Base-by-base conservation (phyloP, 1,140 invertebrate genomes). In the Drosophila nigrodunni region DNA sequence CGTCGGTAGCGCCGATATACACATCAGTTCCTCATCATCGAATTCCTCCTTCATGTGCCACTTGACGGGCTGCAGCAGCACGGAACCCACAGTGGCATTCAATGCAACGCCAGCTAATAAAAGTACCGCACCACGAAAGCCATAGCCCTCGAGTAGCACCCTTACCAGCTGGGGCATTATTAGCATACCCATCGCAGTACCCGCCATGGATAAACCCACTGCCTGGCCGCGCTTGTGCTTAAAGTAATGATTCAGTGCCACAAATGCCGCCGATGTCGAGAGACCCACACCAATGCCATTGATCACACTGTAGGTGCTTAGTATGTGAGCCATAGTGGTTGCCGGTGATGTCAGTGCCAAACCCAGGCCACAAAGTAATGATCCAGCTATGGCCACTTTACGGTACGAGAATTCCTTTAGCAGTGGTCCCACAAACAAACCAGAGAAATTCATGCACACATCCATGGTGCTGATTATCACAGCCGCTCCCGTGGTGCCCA, bases 391-490 rank as follows among this genome's bases (percentile, higher is more conserved):
- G 72, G 95, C 95, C 3, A 96, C 95, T 92, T 96, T 96, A 65
- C 95, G 93, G 78, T 95, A 96, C 25, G 95, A 95, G 85, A 95
- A 96, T 76, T 94, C 95, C 91, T 95, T 95, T 52, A 96, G 94
- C 67, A 96, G 93, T 1, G 95, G 95, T 4, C 95, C 96, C 61
- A 96, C 94, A 80, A 96, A 95, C 74, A 96, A 94, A 13, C 96
- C 96, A 70, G 96, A 96, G 92, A 96, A 96, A 82, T 96, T 96
- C 79, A 96, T 94, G 69, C 95, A 95, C 1, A 95, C 95, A 89
- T 96, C 96, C 61, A 96, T 91, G 11, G 95, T 94, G 91, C 95
- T 95, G 93, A 96, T 95, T 72, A 96, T 96, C 8, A 96, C 81
- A 0, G 96, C 95, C 0, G 95, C 95, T 18, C 95, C 95, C 0